Conservation (phyloP, 2,888 invertebrate species). For the Rhynchonema sp. region DNA sequence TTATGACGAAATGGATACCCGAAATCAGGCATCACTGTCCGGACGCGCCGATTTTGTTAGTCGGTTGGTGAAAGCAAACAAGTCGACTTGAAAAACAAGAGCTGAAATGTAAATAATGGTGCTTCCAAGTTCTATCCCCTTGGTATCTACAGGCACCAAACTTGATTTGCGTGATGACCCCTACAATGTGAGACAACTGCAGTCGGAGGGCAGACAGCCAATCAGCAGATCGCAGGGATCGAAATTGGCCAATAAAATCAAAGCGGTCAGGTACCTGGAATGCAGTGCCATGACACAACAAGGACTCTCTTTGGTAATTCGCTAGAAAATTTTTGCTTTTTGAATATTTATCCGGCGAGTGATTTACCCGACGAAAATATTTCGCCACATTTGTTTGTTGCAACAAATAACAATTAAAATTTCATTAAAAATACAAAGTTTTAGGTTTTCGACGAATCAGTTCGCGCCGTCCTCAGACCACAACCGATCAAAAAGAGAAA, state of each 20-base stretch:
- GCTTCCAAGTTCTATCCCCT: not conserved
- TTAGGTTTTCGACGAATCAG: slow-evolving; percentile 95
- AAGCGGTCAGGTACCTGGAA: slow-evolving; percentile 97
- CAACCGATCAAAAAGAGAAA: slow-evolving; percentile 61
- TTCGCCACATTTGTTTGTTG: too few relatives aligned
- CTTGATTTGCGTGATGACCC: slow-evolving; percentile 92
- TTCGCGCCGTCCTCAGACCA: slow-evolving; percentile 84
- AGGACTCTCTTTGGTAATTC: too few relatives aligned
- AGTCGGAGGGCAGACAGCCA: slow-evolving; percentile 81
- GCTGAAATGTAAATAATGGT: not conserved
- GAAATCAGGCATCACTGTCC: slow-evolving; percentile 99
- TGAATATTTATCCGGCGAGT: too few relatives aligned
- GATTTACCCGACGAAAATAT: too few relatives aligned
- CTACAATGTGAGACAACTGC: slow-evolving; percentile 68
- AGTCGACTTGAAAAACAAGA: not conserved
- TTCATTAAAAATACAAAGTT: slow-evolving; percentile 5
- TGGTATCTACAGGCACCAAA: slow-evolving; percentile 54
- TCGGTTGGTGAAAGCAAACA: slow-evolving; percentile 46
- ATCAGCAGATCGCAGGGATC: slow-evolving; percentile 93
- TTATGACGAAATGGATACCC: slow-evolving; percentile 97
- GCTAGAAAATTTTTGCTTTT: too few relatives aligned
- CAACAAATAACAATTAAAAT: too few relatives aligned
- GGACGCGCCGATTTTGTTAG: slow-evolving; percentile 92
- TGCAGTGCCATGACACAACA: slow-evolving; percentile 96
- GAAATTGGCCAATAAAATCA: slow-evolving; percentile 90